Evolutionary conservation across 1,140 invertebrate genomes (phyloP), one percentile per base, ranked within the genome.

Genomic region (Cephus cinctus): DNA sequence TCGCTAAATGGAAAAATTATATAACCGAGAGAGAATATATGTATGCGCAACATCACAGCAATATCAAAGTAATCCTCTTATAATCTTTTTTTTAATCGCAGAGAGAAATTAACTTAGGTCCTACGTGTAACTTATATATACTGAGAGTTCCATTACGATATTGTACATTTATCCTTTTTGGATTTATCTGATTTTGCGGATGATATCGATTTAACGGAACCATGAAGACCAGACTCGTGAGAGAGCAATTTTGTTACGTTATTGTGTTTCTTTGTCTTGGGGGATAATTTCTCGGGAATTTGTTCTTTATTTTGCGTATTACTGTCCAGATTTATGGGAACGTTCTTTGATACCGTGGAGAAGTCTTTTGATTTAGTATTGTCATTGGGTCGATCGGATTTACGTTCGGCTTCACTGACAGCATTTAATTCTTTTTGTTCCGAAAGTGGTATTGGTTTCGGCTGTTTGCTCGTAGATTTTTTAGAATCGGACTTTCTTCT

Each of bases 101-200:
- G 21, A 30, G 22, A 47, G n/a, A 49, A 8, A 8, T 27, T 27
- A 27, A n/a, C 6, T 6, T 6, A 27, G 25, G n/a, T 27, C n/a
- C 25, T 27, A n/a, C n/a, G n/a, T 36, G 14, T 36, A 36, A 15
- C 11, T 11, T 5, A 14, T 14, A 47, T 21, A 32, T 15, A 43
- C 31, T 43, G 5, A 47, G 18, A 56, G 39, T 56, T 49, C 12
- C 9, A 36, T 65, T 59, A 75, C 19, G 67, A 73, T 59, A 77
- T 57, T 44, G 65, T 40, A 54, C 74, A 77, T 57, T 73, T 76
- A 6, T 75, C 71, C 54, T 75, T 73, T 32, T 65, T 73, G 18
- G 25, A 20, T 21, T 50, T 51, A 25, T 52, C 36, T 23, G 32
- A 52, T 47, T 57, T 63, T 32, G 42, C 43, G 9, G 56, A 56